phyloP scores from a whole-genome alignment of 2,113 vertebrate species.

The Todiramphus chloris region DNA sequence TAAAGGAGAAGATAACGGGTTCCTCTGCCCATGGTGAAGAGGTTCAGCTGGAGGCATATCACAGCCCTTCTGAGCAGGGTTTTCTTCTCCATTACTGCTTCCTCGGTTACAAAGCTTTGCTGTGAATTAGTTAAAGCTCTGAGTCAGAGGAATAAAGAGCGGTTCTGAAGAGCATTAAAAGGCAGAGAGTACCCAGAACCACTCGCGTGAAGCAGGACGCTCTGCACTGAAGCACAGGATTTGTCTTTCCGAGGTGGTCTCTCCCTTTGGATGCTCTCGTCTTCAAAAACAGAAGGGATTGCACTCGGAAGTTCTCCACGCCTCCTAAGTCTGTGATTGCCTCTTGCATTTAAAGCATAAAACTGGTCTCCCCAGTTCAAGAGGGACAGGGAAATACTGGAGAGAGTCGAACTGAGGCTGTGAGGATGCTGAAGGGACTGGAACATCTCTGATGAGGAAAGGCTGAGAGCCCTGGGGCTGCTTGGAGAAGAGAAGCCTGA shows the following conservation, averaged over 20 bases:
- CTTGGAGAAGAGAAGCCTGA: too few species aligned
- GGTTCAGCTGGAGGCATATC: background rate
- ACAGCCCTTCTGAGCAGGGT: background rate
- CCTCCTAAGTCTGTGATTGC: constrained; percentile 15
- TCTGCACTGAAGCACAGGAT: background rate
- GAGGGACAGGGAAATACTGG: too few species aligned
- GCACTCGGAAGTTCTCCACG: constrained; percentile 11
- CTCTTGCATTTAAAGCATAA: constrained; percentile 29
- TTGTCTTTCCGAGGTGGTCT: constrained; percentile 16
- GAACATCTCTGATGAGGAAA: too few species aligned
- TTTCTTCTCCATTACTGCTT: background rate
- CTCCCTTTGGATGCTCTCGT: background rate
- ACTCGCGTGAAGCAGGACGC: background rate
- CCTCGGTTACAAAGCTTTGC: background rate
- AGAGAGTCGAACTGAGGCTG: too few species aligned
- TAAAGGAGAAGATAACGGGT: background rate
- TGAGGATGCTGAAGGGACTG: too few species aligned
- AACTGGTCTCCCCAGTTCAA: too few species aligned
- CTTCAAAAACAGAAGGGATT: constrained; percentile 17
- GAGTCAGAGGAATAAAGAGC: constrained; percentile 20
- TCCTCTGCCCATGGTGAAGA: background rate
- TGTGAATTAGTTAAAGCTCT: constrained; percentile 7
- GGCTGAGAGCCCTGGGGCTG: too few species aligned
- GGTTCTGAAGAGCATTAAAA: background rate
- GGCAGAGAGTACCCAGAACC: background rate